Evolutionary conservation across 1,140 invertebrate genomes (phyloP), one percentile per base, ranked within the genome.

Genomic region (Daktulosphaira vitifoliae): DNA sequence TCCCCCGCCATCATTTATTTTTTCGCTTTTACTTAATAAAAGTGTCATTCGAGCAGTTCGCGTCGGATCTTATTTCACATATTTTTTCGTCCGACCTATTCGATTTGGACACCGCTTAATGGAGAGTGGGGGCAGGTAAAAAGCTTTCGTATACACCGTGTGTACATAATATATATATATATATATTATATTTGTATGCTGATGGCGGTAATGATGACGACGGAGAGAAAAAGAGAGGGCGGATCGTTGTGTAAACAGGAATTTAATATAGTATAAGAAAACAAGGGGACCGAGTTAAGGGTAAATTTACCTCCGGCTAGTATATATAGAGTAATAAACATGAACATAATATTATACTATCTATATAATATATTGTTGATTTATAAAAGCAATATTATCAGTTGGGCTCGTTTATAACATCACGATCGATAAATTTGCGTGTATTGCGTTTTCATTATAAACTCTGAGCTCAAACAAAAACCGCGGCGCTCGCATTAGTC

Each of bases 261-360:
- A 62, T 62, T 62, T 62, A 62, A 62, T 62, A 62, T 62, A 62
- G 39, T 62, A 62, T 62, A 62, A 62, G 56, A 62, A 62, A 62
- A 62, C 56, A 62, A 62, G 56, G 56, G 56, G 56, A 62, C 56
- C 42, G 42, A 62, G 56, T 62, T 62, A 48, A 48, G 56, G 56
- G 56, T 62, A 62, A 62, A 62, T 62, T 62, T 62, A 62, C 56
- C 56, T 62, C 56, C 54, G 25, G 42, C 39, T 33, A 33, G 15
- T 44, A 18, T 18, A 13, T 48, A 50, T 62, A 62, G 56, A 62
- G 56, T 46, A 46, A 62, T 44, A 62, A 46, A 62, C 39, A 62
- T 56, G 56, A 62, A 39, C 23, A 46, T 62, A 62, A 62, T 56
- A 44, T 56, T 56, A 62, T 29, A 39, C 9, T 46, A 18, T 15